Evolutionary conservation across 2,797 vertebrate genomes (phyloP), one percentile per base, ranked within the genome.

Genomic region (Poeciliopsis turneri): DNA sequence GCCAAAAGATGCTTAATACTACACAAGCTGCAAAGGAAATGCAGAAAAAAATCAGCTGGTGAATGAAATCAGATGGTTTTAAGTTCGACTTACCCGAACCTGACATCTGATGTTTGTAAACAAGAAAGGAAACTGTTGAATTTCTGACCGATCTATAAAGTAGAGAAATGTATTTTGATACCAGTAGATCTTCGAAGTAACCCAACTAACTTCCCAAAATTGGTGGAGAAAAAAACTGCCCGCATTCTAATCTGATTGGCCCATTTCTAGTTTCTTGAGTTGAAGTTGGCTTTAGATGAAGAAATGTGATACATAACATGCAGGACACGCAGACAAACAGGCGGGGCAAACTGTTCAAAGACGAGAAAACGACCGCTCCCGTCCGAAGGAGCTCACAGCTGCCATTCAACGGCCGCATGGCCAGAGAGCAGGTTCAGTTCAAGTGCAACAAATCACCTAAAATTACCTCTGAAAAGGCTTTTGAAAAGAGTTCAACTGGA

Each of bases 401-500:
- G 85, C 93, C 89, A 93, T 94, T 95, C 91, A 94, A 61, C 20
- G 33, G 68, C 43, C 76, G 85, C 23, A 77, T 70, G 84, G 75
- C 77, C 82, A 74, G 86, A 85, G 88, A 93, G 90, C 91, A 93
- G 87, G 90, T 94, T 86, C 81, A 90, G 92, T 93, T 94, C 91
- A 94, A 95, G 91, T 91, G 88, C 90, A 93, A 95, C 92, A 94
- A 95, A 94, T 94, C 77, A 94, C 91, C 88, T 90, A 93, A 94
- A 94, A 93, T 94, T 95, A 81, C 77, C 87, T 91, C 73, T 92
- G 89, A 94, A 94, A 95, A 78, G 89, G 87, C 85, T 82, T 86
- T 88, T 85, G 76, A 92, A 81, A 79, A 30, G 75, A 81, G 79
- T 89, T 92, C 78, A 87, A 90, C 89, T 88, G 86, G 83, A 90